Conservation (phyloP, 1,140 invertebrate species). For the Apis florea region DNA sequence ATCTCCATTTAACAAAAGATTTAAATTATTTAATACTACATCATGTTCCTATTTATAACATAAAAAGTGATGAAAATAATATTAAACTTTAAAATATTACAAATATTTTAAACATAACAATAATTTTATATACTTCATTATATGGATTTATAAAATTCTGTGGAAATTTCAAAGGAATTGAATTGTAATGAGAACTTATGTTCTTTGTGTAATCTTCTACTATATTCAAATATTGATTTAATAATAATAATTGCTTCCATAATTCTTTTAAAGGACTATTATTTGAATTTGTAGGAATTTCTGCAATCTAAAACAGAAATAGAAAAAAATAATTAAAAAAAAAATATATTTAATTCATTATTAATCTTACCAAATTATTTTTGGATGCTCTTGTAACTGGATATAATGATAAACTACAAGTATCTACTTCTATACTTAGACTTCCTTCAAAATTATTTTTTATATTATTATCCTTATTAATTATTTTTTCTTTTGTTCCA, state of each 20-base stretch:
- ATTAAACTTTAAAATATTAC: conserved; percentile 12
- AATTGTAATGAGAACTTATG: conserved; percentile 52
- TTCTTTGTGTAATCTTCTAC: conserved; percentile 62
- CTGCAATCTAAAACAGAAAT: conserved; percentile 57
- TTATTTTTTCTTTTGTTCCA: conserved; percentile 66
- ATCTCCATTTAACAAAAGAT: conserved; percentile 64
- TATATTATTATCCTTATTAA: conserved; percentile 52
- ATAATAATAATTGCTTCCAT: conserved; percentile 68
- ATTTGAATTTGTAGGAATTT: conserved; percentile 64
- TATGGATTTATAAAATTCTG: conserved; percentile 64
- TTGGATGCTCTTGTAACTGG: conserved; percentile 59
- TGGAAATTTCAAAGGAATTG: conserved; percentile 63
- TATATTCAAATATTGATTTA: conserved; percentile 70
- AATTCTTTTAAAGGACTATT: conserved; percentile 64
- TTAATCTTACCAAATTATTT: conserved; percentile 66
- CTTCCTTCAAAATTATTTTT: conserved; percentile 68
- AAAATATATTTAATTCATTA: background rate
- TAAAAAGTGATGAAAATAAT: conserved; percentile 33
- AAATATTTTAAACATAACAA: background rate
- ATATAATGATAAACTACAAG: conserved; percentile 63
- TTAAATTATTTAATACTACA: conserved; percentile 58
- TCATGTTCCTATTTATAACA: conserved; percentile 54
- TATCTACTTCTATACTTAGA: conserved; percentile 63
- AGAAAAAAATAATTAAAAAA: background rate
- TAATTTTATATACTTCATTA: conserved; percentile 55